Evolutionary conservation across 2,797 vertebrate genomes (phyloP).

Genomic region (Takifugu rubripes): DNA sequence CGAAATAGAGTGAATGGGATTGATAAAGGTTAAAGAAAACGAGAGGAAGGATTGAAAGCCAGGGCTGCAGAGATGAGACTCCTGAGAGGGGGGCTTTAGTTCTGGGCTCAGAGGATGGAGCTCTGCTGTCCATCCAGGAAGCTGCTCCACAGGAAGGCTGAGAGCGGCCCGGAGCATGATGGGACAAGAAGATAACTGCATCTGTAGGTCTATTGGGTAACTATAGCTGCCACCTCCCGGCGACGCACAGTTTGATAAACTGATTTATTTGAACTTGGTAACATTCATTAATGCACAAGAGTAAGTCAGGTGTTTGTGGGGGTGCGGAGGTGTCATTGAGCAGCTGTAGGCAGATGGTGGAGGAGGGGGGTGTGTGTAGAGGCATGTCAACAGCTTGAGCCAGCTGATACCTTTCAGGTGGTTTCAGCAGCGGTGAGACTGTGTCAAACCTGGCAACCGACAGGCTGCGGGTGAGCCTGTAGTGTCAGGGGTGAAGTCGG

Average conservation of each 20-base stretch:
- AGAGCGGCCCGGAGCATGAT: conserved; percentile 1
- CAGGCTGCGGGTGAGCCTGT: background rate
- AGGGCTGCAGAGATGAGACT: background rate
- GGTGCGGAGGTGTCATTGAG: conserved; percentile 51
- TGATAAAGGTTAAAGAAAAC: conserved; percentile 10
- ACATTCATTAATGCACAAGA: background rate
- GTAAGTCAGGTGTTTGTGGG: background rate
- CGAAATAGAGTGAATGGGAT: too few species aligned
- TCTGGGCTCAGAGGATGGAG: conserved; percentile 21
- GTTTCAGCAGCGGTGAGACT: conserved; percentile 12
- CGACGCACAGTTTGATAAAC: too few species aligned
- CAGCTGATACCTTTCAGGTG: conserved; percentile 53
- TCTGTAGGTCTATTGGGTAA: too few species aligned
- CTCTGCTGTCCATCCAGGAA: background rate
- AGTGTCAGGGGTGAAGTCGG: too few species aligned
- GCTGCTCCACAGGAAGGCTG: conserved; percentile 14
- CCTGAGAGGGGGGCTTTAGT: conserved; percentile 17
- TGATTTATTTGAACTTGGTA: too few species aligned
- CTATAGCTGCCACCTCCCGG: too few species aligned
- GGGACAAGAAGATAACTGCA: background rate
- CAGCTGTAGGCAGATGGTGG: conserved; percentile 50
- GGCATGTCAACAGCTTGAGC: conserved; percentile 42
- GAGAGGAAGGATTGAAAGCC: conserved; percentile 4
- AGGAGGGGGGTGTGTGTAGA: conserved; percentile 41
- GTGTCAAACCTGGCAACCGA: conserved; percentile 7